Evolutionary conservation across 1,140 invertebrate species (phyloP), one percentile per base, ranked within the genome.

Genomic region (Episyrphus balteatus): DNA sequence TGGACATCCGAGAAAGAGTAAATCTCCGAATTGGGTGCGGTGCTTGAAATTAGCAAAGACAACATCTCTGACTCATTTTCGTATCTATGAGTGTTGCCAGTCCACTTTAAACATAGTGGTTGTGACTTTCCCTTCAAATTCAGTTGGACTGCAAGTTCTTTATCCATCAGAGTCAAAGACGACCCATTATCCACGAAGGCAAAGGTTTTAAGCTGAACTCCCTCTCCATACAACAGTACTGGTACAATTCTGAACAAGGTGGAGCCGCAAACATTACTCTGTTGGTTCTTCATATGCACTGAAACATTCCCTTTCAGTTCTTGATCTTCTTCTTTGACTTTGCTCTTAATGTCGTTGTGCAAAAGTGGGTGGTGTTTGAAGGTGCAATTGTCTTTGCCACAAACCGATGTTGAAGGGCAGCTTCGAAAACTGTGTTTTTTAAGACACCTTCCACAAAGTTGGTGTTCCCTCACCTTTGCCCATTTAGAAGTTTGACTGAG

Each of bases 41-140:
- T 19, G 3, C 36, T 34, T 2, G 45, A 46, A 13, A 40, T 31
- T 18, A 38, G 19, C 31, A 46, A 11, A 40, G 14, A 14, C n/a
- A 40, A 12, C 18, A 26, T 9, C 3, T 18, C 7, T 7, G 44
- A 45, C 3, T 45, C n/a, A 18, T 45, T 26, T 45, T 46, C 45
- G 26, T 39, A 19, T 12, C 37, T 33, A 9, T 39, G 11, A 14
- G 36, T 36, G 14, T 19, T 31, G 14, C 36, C 36, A 18, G 45
- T 46, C 45, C 45, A 46, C 19, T 40, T 38, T 31, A 46, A 34
- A n/a, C 37, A 39, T 26, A 46, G 32, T 13, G 45, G 36, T 40
- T 40, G 33, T n/a, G 21, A 2, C 15, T 13, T 32, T 9, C 45
- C 45, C 2, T 13, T 17, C 19, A 46, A 12, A n/a, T 40, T 46